A percentile compares a stretch with the other conserved stretches of the same genome.
Evolutionary conservation across 2,888 invertebrate species (phyloP).

Genomic region (Athalia cordata): DNA sequence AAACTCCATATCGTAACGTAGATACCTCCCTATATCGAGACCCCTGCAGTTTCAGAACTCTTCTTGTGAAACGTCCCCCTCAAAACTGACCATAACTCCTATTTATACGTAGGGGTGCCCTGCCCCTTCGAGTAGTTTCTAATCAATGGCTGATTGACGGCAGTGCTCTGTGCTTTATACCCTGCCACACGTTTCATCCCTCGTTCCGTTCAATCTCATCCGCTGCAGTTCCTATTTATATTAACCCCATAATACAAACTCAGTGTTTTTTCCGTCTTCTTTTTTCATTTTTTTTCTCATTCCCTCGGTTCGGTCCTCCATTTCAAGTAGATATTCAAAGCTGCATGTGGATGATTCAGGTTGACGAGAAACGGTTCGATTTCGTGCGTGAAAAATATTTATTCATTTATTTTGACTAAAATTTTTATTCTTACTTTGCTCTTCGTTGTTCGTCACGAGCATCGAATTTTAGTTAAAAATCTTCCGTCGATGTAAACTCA

Average conservation of each 20-base stretch:
- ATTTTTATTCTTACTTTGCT: conserved; percentile 37
- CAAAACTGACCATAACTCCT: conserved; percentile 25
- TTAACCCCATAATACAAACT: conserved; percentile 46
- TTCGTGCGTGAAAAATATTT: too few species aligned
- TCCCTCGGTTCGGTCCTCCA: too few species aligned
- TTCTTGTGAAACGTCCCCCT: conserved; percentile 13
- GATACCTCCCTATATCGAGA: conserved; percentile 11
- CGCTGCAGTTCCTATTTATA: conserved; percentile 12
- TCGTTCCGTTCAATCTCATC: conserved; percentile 50
- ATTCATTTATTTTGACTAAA: conserved; percentile 6
- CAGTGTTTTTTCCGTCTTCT: conserved; percentile 40
- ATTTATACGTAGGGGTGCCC: conserved; percentile 51
- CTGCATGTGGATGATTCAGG: too few species aligned
- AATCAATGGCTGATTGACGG: conserved; percentile 66
- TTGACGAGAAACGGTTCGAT: too few species aligned
- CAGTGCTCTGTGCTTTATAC: conserved; percentile 53
- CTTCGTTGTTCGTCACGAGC: neutral
- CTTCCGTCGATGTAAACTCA: neutral
- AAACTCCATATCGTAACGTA: conserved; percentile 25
- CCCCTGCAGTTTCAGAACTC: conserved; percentile 24
- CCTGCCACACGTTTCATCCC: conserved; percentile 56
- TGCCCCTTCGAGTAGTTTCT: conserved; percentile 63
- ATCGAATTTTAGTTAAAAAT: neutral
- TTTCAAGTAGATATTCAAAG: too few species aligned
- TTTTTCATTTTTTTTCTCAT: too few species aligned